These are phyloP conservation scores for Prunella fulvescens DNA, from an alignment of 2,113 vertebrate species.

Conservation along the genomic window DNA sequence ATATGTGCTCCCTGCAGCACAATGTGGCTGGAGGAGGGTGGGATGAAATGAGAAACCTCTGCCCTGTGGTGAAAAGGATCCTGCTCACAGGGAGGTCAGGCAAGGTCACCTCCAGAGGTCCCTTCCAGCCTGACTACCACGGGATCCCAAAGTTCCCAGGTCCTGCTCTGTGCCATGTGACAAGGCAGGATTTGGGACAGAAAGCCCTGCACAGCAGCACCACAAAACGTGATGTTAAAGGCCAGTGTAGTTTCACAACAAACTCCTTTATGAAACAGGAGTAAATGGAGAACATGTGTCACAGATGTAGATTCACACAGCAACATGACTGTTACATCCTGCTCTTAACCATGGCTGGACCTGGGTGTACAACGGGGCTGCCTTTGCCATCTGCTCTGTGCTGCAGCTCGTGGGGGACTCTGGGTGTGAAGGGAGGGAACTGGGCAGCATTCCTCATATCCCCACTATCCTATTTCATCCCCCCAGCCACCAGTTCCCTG, in stretches of 20 bases:
- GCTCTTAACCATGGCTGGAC: not conserved
- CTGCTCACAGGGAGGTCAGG: not conserved
- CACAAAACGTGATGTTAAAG: not conserved
- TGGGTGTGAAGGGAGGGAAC: not conserved
- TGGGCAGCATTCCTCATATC: rapidly evolving
- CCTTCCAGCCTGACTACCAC: not conserved
- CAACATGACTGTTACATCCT: not conserved
- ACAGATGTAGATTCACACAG: not conserved
- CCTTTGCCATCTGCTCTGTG: not conserved
- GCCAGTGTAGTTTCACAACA: not conserved
- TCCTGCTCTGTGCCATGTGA: not conserved
- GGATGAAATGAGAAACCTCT: not conserved
- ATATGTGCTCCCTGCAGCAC: not conserved
- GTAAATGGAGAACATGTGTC: not conserved
- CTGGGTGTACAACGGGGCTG: rapidly evolving
- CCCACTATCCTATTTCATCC: rapidly evolving
- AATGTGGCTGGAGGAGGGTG: not conserved
- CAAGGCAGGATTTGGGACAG: not conserved
- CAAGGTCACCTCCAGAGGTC: not conserved
- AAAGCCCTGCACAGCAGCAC: not conserved
- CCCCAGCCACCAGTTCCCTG: not conserved
- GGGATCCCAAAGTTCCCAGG: not conserved
- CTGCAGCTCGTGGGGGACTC: not conserved
- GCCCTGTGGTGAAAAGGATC: not conserved
- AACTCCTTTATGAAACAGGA: not conserved